These are phyloP conservation scores for Urophycis tenuis DNA, from an alignment of 2,797 vertebrate species.

Conservation along the genomic window DNA sequence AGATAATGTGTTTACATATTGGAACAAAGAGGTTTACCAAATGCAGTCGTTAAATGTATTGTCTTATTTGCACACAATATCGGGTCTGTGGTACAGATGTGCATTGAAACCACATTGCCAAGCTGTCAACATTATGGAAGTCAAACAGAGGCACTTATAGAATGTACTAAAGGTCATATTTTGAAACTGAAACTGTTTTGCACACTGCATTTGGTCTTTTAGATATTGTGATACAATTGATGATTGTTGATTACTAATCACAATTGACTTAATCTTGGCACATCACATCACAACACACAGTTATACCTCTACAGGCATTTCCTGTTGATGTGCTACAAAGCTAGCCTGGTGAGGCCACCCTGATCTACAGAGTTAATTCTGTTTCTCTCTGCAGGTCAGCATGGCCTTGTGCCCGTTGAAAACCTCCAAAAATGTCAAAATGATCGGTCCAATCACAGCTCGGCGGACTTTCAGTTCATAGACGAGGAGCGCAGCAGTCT, in stretches of 20 bases:
- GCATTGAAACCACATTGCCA: too few species aligned
- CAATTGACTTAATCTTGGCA: not conserved
- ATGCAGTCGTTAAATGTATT: too few species aligned
- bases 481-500: not conserved
- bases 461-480: not conserved
- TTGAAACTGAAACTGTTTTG: not conserved
- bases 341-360: not conserved
- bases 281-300: not conserved
- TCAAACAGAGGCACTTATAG: not conserved
- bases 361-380: not conserved
- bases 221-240: not conserved
- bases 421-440: not conserved
- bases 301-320: not conserved
- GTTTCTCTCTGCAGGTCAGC: not conserved
- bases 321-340: not conserved
- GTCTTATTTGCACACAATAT: too few species aligned
- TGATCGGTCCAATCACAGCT: too few species aligned
- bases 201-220: not conserved
- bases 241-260: too few species aligned
- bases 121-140: too few species aligned
- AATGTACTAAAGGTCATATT: not conserved
- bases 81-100: too few species aligned
- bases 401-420: too few species aligned
- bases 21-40: too few species aligned
- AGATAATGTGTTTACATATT: too few species aligned